Conservation (phyloP, 2,113 vertebrate species). For the Centropus bengalensis region DNA sequence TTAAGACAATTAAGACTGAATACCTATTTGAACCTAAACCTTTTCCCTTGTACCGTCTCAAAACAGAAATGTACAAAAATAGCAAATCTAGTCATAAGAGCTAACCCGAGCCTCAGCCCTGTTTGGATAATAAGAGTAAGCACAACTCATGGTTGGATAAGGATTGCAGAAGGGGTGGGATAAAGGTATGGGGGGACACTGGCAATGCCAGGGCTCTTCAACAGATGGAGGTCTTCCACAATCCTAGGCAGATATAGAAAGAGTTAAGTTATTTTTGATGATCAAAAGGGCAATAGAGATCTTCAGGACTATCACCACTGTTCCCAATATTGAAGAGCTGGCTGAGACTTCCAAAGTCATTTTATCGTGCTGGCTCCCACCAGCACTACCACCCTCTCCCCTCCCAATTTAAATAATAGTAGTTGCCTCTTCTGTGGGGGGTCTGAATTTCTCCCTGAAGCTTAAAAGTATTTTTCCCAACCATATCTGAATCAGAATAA, state of each 20-base stretch:
- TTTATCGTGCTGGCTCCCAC: rapidly evolving
- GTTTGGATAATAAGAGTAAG: neutral
- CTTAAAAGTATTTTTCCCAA: neutral
- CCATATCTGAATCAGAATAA: neutral
- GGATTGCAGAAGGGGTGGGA: neutral
- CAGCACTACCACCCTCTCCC: neutral
- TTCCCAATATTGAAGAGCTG: neutral
- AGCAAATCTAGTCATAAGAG: neutral
- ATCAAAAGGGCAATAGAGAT: neutral
- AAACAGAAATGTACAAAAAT: neutral
- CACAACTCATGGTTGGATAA: neutral
- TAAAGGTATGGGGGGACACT: neutral
- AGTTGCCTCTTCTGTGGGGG: neutral
- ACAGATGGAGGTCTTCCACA: neutral
- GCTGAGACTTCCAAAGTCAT: neutral
- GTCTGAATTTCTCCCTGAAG: neutral
- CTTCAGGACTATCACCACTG: neutral
- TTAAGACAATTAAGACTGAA: neutral
- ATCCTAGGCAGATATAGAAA: neutral
- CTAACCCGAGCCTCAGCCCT: neutral
- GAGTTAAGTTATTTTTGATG: neutral
- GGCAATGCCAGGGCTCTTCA: neutral
- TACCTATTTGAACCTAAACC: neutral
- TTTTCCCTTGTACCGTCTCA: neutral
- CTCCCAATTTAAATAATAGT: neutral